A percentile compares a stretch with the other conserved stretches of the same genome.
phyloP scores from a whole-genome alignment of 1,140 invertebrate genomes.

The Streblospio benedicti region DNA sequence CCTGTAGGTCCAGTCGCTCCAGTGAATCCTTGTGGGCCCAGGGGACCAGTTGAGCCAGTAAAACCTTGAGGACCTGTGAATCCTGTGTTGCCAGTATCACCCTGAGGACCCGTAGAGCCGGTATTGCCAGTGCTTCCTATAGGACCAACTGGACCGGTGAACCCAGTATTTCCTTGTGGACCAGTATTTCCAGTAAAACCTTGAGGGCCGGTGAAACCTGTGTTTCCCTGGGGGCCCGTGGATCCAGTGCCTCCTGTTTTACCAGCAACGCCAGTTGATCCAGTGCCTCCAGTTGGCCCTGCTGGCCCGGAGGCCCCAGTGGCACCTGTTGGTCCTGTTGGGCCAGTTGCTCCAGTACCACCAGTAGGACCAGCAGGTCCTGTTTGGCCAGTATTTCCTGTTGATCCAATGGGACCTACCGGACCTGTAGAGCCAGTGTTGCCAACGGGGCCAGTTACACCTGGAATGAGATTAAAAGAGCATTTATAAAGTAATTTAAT shows the following conservation, averaged over 20 bases:
- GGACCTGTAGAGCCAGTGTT: not conserved
- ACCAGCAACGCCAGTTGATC: conserved; percentile 1
- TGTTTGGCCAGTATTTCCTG: not conserved
- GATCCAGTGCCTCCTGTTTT: conserved; percentile 3
- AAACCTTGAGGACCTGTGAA: not conserved
- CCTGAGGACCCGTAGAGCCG: conserved; percentile 2
- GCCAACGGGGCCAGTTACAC: conserved; percentile 1
- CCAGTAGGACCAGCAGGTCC: conserved; percentile 4
- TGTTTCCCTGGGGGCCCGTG: not conserved
- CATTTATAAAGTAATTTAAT: no score
- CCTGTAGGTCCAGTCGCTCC: conserved; percentile 1
- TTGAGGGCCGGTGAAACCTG: conserved; percentile 5
- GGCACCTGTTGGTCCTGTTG: not conserved
- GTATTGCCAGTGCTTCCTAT: conserved; percentile 8
- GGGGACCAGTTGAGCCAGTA: not conserved
- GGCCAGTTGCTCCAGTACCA: conserved; percentile 1
- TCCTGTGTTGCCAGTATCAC: not conserved
- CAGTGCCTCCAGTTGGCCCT: conserved; percentile 4
- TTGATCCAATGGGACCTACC: not conserved
- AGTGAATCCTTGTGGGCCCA: not conserved
- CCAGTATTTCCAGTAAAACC: conserved; percentile 7
- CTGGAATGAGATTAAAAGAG: no score
- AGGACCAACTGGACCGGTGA: not conserved
- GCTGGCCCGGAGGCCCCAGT: not conserved
- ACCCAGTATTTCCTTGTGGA: conserved; percentile 2